Conservation (phyloP, 2,113 vertebrate species). For the Hydropotes inermis region DNA sequence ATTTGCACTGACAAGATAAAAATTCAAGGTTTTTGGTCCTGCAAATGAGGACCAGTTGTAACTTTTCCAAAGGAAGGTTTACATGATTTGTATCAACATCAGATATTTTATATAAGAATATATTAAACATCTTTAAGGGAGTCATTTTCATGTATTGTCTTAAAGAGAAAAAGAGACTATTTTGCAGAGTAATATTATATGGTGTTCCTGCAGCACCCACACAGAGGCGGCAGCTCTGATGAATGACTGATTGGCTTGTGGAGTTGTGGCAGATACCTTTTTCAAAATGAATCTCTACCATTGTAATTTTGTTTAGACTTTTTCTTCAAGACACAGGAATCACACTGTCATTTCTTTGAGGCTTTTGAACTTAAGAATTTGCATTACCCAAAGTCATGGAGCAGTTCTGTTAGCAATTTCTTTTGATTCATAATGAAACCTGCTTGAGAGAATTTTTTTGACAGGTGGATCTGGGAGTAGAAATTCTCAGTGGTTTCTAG, state of each 20-base stretch:
- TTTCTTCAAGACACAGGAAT: constrained; percentile 73
- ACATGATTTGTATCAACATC: constrained; percentile 81
- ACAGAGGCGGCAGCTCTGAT: constrained; percentile 13
- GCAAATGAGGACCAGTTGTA: constrained; percentile 73
- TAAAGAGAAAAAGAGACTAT: constrained; percentile 76
- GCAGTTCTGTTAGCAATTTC: background rate
- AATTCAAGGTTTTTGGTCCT: constrained; percentile 79
- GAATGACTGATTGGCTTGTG: constrained; percentile 59
- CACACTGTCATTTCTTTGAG: constrained; percentile 68
- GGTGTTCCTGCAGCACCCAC: constrained; percentile 48
- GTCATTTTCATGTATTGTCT: constrained; percentile 80
- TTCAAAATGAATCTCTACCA: constrained; percentile 46
- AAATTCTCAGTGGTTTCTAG: constrained; percentile 48
- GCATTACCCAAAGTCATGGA: constrained; percentile 71
- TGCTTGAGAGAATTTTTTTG: constrained; percentile 22
- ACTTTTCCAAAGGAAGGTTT: constrained; percentile 81
- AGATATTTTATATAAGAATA: constrained; percentile 84
- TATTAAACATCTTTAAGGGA: constrained; percentile 79
- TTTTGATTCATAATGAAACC: constrained; percentile 52
- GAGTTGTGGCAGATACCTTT: constrained; percentile 70
- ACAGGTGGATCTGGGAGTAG: constrained; percentile 39
- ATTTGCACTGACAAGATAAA: constrained; percentile 85
- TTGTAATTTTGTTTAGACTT: constrained; percentile 42
- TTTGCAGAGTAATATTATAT: constrained; percentile 80
- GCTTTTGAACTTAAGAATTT: constrained; percentile 72